Evolutionary conservation across 1,140 invertebrate species (phyloP), one percentile per base, ranked within the genome.

Genomic region (Glossosoma conforme): DNA sequence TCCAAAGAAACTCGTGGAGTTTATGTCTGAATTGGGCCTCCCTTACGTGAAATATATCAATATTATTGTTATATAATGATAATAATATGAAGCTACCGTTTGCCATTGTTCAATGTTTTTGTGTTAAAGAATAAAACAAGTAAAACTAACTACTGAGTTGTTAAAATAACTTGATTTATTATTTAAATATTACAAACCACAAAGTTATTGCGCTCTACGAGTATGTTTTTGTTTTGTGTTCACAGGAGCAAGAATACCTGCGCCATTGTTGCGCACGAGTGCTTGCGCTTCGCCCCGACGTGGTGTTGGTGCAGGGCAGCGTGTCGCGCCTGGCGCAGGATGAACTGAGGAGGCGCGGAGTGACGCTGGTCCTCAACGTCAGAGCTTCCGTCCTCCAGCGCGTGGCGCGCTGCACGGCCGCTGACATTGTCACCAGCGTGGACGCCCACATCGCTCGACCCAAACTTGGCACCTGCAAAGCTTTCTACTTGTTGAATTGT

Each of bases 311-410:
- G 0, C 89, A 94, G 64, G 87, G 91, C 47, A 87, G 85, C 38
- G 93, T 96, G 11, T 90, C 93, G 0, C 78, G 91, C 49, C 73
- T 92, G 14, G 93, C 93, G 3, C 91, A 96, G 70, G 90, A 96
- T 59, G 82, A 85, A 59, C 68, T 95, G n/a, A 5, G 19, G 74
- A 89, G n/a, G 78, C 76, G 80, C 36, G 86, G 86, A 0, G 86
- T 98, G 10, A 92, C 91, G 1, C 72, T 98, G 2, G 85, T 94
- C 0, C 70, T 92, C 4, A 93, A 95, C 68, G 90, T 98, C 0
- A 93, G 97, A 65, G 70, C 82, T 6, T 80, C 80, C 8, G 86
- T 97, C 8, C 79, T 98, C 61, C 84, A 92, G 59, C 76, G 93
- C 45, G 74, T 97, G 2, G 81, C 93, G 0, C 74, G 91, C 15